Evolutionary conservation across 2,113 vertebrate genomes (phyloP).

Genomic region (Spilogale gracilis): DNA sequence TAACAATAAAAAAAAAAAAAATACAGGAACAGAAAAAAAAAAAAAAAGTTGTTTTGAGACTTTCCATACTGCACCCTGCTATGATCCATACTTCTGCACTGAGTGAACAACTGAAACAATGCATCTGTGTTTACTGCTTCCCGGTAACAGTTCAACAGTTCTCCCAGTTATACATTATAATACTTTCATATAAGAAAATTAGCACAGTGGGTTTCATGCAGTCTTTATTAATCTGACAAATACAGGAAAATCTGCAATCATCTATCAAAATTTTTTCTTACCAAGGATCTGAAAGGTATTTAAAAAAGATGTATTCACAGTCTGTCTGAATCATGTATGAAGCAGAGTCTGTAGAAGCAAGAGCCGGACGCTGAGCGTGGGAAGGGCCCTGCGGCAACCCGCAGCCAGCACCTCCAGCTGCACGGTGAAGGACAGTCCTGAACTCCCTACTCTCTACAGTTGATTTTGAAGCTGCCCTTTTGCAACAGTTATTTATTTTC

Average conservation of each 20-base stretch:
- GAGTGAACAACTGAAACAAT: too few species aligned
- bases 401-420: constrained; percentile 43
- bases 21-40: too few species aligned
- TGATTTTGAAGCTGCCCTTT: background rate
- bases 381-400: background rate
- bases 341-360: constrained; percentile 82
- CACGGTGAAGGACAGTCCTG: constrained; percentile 25
- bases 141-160: too few species aligned
- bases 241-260: constrained; percentile 86
- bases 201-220: constrained; percentile 79
- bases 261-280: constrained; percentile 88
- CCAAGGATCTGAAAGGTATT: constrained; percentile 84
- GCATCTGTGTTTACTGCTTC: background rate
- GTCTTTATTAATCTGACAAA: constrained; percentile 87
- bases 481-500: constrained; percentile 63
- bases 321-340: constrained; percentile 84
- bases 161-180: background rate
- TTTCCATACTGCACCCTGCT: background rate
- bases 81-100: background rate
- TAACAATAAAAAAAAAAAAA: too few species aligned
- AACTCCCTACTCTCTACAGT: background rate
- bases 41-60: background rate
- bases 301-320: constrained; percentile 87
- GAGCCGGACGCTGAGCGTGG: constrained; percentile 68
- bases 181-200: background rate